Conservation (phyloP, 2,113 vertebrate genomes). For the Coturnix japonica region DNA sequence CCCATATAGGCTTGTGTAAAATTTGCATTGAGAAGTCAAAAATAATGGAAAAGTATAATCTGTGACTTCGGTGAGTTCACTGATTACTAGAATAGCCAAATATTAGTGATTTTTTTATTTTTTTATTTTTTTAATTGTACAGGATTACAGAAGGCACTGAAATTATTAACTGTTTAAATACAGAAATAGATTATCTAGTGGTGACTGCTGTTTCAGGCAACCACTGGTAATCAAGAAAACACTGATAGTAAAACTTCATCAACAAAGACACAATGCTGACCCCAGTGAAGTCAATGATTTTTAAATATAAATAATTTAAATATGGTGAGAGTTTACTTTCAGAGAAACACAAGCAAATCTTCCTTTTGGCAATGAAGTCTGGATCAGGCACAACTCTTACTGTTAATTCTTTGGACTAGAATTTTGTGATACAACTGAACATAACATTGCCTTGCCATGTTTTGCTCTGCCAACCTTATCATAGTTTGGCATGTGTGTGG, state of each 20-base stretch:
- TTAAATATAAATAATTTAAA: neutral
- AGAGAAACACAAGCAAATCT: neutral
- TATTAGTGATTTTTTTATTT: neutral
- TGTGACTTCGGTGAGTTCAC: neutral
- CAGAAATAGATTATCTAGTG: neutral
- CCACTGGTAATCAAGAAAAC: neutral
- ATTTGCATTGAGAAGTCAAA: neutral
- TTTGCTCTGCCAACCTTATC: neutral
- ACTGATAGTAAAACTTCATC: neutral
- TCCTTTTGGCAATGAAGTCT: neutral
- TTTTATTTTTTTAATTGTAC: neutral
- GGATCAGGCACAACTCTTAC: neutral
- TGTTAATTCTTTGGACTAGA: neutral
- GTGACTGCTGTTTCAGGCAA: neutral
- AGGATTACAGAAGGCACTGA: neutral
- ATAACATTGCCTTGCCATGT: neutral
- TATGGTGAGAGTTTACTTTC: neutral
- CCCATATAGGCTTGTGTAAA: neutral
- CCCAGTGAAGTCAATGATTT: neutral
- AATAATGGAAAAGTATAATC: neutral
- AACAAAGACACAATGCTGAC: neutral
- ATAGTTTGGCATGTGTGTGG: neutral
- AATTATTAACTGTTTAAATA: neutral
- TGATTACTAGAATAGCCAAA: neutral
- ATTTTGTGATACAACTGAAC: neutral